Evolutionary conservation across 2,797 vertebrate species (phyloP).

Genomic region (Sitta carolinensis): DNA sequence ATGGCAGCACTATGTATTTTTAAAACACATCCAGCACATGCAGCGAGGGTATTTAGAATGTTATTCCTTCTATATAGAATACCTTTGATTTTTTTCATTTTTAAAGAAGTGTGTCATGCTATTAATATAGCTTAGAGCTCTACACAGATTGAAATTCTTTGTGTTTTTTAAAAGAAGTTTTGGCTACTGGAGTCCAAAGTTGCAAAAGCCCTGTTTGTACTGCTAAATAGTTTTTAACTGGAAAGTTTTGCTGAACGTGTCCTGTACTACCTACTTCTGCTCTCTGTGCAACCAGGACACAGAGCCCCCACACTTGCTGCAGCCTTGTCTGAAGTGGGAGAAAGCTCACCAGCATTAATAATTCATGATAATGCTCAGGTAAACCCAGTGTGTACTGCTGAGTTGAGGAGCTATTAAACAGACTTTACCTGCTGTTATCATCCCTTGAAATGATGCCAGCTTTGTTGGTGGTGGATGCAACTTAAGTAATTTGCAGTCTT

Average conservation of each 20-base stretch:
- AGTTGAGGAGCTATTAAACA: background rate
- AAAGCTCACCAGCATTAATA: background rate
- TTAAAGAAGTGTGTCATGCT: background rate
- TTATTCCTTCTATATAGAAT: background rate
- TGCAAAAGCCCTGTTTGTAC: background rate
- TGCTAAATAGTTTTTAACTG: background rate
- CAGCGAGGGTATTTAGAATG: background rate
- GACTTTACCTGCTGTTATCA: background rate
- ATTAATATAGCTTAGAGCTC: background rate
- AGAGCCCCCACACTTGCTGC: fast-evolving
- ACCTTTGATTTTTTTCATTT: background rate
- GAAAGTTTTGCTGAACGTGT: background rate
- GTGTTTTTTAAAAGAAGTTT: background rate
- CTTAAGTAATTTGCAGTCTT: background rate
- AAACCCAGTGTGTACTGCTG: background rate
- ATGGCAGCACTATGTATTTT: background rate
- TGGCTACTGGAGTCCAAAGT: background rate
- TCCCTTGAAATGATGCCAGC: background rate
- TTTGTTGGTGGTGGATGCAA: background rate
- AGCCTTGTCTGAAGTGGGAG: background rate
- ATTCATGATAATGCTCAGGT: background rate
- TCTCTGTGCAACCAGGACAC: background rate
- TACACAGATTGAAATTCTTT: background rate
- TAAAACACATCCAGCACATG: background rate
- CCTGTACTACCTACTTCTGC: background rate